phyloP scores from a whole-genome alignment of 2,113 vertebrate species.

The Ophthalmotilapia sp. region DNA sequence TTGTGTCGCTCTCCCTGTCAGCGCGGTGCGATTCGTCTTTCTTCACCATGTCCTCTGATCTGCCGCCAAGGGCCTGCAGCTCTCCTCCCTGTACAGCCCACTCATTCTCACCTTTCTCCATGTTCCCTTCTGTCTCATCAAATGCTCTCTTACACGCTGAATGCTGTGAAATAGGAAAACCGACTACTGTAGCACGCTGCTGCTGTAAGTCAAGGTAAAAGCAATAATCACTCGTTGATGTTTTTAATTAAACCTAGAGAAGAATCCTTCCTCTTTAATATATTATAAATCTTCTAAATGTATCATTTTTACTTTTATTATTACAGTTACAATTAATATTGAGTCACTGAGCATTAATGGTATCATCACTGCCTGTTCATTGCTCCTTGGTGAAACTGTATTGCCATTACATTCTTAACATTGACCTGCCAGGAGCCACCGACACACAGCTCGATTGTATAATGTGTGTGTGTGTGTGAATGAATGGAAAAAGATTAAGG shows the following conservation, averaged over 20 bases:
- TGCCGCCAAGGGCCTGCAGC: slow-evolving; percentile 20
- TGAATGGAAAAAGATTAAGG: neutral
- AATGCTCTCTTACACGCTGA: neutral
- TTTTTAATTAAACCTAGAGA: neutral
- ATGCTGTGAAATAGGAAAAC: neutral
- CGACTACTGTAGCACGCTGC: neutral
- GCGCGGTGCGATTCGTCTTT: neutral
- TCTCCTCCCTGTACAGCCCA: neutral
- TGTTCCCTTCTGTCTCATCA: neutral
- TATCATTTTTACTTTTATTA: neutral
- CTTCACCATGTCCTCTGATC: slow-evolving; percentile 25
- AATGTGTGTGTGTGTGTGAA: neutral
- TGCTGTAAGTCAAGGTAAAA: neutral
- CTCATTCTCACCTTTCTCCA: slow-evolving; percentile 23
- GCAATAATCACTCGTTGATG: neutral
- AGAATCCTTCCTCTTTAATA: neutral
- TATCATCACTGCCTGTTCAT: neutral
- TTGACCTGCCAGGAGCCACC: neutral
- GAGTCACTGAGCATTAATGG: neutral
- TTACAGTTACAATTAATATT: neutral
- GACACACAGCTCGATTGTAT: neutral
- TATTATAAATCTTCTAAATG: neutral
- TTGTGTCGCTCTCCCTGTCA: neutral
- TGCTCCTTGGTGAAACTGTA: neutral
- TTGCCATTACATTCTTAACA: neutral